Evolutionary conservation across 1,140 invertebrate species (phyloP).

Genomic region (Formica selysi): DNA sequence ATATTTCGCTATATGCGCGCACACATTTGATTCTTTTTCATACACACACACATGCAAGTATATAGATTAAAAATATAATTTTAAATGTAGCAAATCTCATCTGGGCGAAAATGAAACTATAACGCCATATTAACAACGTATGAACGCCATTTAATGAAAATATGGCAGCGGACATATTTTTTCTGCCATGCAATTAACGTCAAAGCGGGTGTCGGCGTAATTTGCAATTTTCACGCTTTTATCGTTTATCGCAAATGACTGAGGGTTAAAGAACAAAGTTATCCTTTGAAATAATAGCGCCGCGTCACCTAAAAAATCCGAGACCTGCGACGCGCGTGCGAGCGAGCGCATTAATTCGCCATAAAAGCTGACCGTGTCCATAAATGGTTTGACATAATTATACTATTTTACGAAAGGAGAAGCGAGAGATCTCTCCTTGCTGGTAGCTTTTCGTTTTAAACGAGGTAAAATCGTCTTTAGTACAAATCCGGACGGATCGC

Average conservation of each 20-base stretch:
- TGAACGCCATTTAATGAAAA: constrained; percentile 58
- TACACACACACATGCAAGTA: no score
- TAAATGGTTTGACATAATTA: constrained; percentile 50
- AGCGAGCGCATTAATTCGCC: constrained; percentile 42
- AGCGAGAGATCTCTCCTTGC: neutral
- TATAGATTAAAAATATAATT: constrained; percentile 54
- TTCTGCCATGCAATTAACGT: constrained; percentile 58
- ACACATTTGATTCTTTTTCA: neutral
- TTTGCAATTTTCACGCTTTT: constrained; percentile 62
- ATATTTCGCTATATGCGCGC: neutral
- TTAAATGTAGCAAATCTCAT: constrained; percentile 47
- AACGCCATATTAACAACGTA: constrained; percentile 43
- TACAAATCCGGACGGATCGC: neutral
- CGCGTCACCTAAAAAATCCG: constrained; percentile 51
- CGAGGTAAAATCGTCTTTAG: neutral
- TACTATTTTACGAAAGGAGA: constrained; percentile 19
- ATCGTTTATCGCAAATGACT: constrained; percentile 61
- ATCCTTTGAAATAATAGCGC: constrained; percentile 59
- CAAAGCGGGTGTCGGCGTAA: constrained; percentile 59
- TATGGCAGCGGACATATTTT: constrained; percentile 57
- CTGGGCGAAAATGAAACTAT: constrained; percentile 36
- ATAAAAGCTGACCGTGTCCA: constrained; percentile 36
- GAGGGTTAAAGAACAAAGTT: constrained; percentile 60
- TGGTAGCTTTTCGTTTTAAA: neutral
- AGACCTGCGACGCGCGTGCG: constrained; percentile 5